Conservation (phyloP, 2,797 vertebrate genomes). For the Enteromius afrohamiltoni region DNA sequence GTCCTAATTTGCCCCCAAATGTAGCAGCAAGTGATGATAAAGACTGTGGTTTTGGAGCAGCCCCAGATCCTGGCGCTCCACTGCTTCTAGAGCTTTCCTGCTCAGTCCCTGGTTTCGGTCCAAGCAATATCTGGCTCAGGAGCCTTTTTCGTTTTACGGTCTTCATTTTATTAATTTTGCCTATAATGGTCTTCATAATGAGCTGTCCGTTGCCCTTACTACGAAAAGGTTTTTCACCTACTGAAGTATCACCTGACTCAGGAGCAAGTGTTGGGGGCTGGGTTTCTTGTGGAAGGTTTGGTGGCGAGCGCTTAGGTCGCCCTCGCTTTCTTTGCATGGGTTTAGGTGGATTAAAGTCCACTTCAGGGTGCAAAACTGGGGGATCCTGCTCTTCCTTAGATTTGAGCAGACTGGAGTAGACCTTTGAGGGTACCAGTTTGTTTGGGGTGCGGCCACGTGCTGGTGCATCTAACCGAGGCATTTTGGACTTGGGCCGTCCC, state of each 20-base stretch:
- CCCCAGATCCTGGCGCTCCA: constrained; percentile 62
- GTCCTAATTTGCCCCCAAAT: constrained; percentile 91
- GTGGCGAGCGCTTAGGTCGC: constrained; percentile 91
- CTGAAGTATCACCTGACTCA: constrained; percentile 74
- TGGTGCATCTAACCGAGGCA: constrained; percentile 91
- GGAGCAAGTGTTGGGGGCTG: constrained; percentile 91
- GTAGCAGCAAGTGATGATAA: constrained; percentile 93
- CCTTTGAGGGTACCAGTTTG: constrained; percentile 90
- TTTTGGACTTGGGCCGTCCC: constrained; percentile 92
- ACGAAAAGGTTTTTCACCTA: constrained; percentile 82
- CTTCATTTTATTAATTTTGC: constrained; percentile 99
- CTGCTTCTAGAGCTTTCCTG: constrained; percentile 70
- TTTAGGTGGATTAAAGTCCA: constrained; percentile 91
- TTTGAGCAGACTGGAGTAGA: constrained; percentile 87
- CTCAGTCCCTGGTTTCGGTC: constrained; percentile 70
- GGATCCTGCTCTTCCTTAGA: constrained; percentile 94
- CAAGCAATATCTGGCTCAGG: constrained; percentile 90
- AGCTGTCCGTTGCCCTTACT: constrained; percentile 93
- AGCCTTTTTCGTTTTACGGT: constrained; percentile 94
- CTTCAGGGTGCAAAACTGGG: constrained; percentile 94
- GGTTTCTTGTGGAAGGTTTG: constrained; percentile 85
- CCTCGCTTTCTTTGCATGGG: constrained; percentile 93
- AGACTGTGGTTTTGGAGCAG: constrained; percentile 75
- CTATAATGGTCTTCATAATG: constrained; percentile 96
- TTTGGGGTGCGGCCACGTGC: constrained; percentile 82